phyloP scores from a whole-genome alignment of 2,888 invertebrate species.

The Ophraella communa region DNA sequence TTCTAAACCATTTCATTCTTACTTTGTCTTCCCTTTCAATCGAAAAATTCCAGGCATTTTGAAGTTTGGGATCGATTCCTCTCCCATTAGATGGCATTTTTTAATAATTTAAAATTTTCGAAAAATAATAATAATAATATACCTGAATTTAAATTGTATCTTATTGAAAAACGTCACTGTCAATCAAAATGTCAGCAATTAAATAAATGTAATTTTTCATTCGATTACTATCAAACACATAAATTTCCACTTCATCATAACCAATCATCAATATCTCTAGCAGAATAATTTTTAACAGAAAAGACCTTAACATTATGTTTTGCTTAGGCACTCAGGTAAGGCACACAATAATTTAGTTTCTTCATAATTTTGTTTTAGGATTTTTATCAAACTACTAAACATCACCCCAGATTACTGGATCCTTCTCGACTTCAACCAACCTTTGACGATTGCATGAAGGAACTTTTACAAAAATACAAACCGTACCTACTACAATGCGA shows the following conservation, averaged over 20 bases:
- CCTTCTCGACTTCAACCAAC: constrained; percentile 39
- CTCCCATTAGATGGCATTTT: constrained; percentile 22
- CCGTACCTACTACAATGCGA: constrained; percentile 49
- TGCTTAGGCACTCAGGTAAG: too few relatives aligned
- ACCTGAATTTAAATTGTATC: too few relatives aligned
- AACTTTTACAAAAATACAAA: constrained; percentile 45
- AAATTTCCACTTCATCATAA: too few relatives aligned
- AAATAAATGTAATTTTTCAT: too few relatives aligned
- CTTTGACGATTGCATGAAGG: constrained; percentile 45
- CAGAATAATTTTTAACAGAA: too few relatives aligned
- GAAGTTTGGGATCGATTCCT: constrained; percentile 32
- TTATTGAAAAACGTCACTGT: too few relatives aligned
- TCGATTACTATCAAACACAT: too few relatives aligned
- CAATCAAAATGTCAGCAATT: too few relatives aligned
- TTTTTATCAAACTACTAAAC: constrained; percentile 43
- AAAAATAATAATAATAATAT: neutral
- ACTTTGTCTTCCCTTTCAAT: constrained; percentile 54
- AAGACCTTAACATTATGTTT: too few relatives aligned
- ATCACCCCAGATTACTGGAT: constrained; percentile 41
- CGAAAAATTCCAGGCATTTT: constrained; percentile 43
- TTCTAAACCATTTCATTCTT: constrained; percentile 56
- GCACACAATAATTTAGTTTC: too few relatives aligned
- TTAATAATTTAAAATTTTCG: neutral
- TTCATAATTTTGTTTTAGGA: constrained; percentile 32
- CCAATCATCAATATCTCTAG: too few relatives aligned